A percentile compares a stretch with the other conserved stretches of the same genome.
Evolutionary conservation across 1,140 invertebrate genomes (phyloP).

Genomic region (Lerema accius): DNA sequence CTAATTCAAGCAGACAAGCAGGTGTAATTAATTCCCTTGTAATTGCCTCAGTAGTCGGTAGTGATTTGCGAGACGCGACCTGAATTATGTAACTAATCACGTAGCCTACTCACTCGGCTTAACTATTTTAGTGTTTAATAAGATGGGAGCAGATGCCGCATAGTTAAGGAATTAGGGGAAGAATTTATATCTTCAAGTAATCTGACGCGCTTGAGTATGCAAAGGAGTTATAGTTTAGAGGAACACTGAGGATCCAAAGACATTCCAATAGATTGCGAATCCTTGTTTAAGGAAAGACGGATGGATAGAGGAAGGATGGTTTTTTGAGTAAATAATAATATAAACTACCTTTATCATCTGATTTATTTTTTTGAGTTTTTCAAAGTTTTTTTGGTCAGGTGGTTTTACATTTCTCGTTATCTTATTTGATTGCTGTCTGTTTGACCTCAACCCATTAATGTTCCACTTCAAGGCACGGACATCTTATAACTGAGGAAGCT

Average conservation of each 20-base stretch:
- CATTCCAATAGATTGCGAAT: background rate
- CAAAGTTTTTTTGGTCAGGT: too few relatives aligned
- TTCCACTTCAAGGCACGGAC: too few relatives aligned
- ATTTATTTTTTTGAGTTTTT: too few relatives aligned
- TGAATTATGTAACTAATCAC: constrained; percentile 51
- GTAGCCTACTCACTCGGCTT: constrained; percentile 25
- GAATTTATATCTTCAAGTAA: background rate
- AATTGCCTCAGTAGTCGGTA: constrained; percentile 47
- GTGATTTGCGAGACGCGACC: constrained; percentile 50
- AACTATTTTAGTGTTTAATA: constrained; percentile 30
- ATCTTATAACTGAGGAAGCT: too few relatives aligned
- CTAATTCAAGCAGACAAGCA: constrained; percentile 45
- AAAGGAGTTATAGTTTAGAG: background rate
- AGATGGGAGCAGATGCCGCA: constrained; percentile 9
- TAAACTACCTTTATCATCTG: too few relatives aligned
- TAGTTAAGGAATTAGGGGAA: constrained; percentile 5
- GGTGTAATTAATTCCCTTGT: constrained; percentile 64
- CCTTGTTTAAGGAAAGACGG: too few relatives aligned
- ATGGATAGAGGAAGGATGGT: too few relatives aligned
- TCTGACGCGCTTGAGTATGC: background rate
- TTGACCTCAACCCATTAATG: too few relatives aligned
- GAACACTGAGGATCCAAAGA: too few relatives aligned
- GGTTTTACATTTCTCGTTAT: too few relatives aligned
- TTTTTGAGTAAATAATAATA: too few relatives aligned
- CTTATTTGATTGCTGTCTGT: too few relatives aligned